phyloP scores from a whole-genome alignment of 2,888 invertebrate genomes.

The Vandiemenella viatica region DNA sequence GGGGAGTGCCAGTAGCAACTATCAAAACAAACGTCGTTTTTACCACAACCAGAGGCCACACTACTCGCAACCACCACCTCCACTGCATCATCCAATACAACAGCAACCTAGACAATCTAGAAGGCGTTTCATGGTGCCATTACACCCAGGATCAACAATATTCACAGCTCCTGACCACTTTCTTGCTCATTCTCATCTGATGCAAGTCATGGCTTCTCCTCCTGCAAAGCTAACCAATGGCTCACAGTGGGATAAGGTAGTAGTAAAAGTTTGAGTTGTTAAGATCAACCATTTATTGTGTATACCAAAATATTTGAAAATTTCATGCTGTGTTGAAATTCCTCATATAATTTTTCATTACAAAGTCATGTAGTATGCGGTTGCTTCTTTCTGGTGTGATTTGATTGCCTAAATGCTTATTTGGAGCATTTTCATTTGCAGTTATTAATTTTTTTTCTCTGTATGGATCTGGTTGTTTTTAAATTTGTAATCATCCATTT shows the following conservation, averaged over 20 bases:
- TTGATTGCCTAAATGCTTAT: too few species aligned
- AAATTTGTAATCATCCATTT: too few species aligned
- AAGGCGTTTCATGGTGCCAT: constrained; percentile 1
- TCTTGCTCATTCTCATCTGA: constrained; percentile 46
- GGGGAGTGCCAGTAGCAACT: neutral
- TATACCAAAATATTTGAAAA: neutral
- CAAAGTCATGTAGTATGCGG: too few species aligned
- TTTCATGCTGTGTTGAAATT: too few species aligned
- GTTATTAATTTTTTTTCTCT: too few species aligned
- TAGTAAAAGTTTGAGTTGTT: neutral
- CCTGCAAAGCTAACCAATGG: constrained; percentile 38
- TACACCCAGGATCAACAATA: constrained; percentile 4
- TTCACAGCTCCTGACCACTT: constrained; percentile 46
- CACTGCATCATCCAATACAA: constrained; percentile 1
- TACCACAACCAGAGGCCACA: constrained; percentile 9
- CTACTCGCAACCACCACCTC: constrained; percentile 5
- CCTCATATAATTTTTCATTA: too few species aligned
- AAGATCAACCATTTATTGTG: neutral
- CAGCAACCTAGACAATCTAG: constrained; percentile 4
- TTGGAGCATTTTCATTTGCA: too few species aligned
- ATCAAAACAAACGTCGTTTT: constrained; percentile 9
- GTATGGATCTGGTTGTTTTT: too few species aligned
- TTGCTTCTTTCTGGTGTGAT: too few species aligned
- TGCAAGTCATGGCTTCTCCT: constrained; percentile 49
- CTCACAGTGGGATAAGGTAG: constrained; percentile 32